Conservation (phyloP, 2,113 vertebrate genomes). For the Colossoma macropomum region DNA sequence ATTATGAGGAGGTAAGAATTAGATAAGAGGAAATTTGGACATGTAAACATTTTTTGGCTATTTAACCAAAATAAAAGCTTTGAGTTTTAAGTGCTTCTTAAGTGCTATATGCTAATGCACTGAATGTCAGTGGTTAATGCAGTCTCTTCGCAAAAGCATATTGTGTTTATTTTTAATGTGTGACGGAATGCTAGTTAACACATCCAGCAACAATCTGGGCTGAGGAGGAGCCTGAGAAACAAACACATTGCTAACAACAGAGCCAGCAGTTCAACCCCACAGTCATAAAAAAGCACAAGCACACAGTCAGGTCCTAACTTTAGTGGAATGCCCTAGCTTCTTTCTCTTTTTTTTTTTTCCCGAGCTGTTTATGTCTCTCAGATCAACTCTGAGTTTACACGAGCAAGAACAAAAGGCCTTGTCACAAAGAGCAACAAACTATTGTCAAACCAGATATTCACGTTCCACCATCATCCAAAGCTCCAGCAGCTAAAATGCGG, state of each 20-base stretch:
- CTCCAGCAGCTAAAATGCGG: conserved; percentile 18
- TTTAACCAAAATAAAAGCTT: background rate
- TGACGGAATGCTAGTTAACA: conserved; percentile 44
- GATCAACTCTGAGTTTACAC: conserved; percentile 53
- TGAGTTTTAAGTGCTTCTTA: background rate
- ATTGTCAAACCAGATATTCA: conserved; percentile 59
- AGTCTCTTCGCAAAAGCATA: conserved; percentile 19
- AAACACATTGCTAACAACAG: conserved; percentile 39
- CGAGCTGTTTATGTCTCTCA: conserved; percentile 47
- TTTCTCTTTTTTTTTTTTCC: conserved; percentile 3
- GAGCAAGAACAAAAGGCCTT: conserved; percentile 48
- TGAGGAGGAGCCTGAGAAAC: background rate
- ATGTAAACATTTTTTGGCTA: background rate
- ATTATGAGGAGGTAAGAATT: background rate
- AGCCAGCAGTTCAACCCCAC: background rate
- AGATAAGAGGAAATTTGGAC: background rate
- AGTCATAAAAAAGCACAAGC: background rate
- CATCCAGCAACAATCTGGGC: conserved; percentile 39
- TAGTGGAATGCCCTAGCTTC: conserved; percentile 26
- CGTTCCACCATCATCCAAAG: conserved; percentile 42
- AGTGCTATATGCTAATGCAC: background rate
- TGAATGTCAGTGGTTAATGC: conserved; percentile 14
- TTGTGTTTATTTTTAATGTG: conserved; percentile 38
- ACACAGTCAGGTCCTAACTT: background rate
- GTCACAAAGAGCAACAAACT: conserved; percentile 52